These are phyloP conservation scores for Neolamprologus brichardi DNA, from an alignment of 2,113 vertebrate species.

Conservation along the genomic window DNA sequence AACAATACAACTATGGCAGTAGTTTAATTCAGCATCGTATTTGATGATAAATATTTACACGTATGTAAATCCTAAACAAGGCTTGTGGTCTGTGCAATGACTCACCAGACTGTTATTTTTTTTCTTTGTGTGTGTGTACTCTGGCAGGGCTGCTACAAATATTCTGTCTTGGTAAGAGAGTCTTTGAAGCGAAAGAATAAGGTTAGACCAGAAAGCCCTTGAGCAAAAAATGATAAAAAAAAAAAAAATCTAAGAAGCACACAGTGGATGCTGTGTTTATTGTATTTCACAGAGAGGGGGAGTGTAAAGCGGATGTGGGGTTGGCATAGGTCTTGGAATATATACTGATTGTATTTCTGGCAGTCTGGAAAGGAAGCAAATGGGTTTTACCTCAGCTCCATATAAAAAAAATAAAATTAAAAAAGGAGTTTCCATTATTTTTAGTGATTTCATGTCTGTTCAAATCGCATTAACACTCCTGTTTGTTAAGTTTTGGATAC, in stretches of 20 bases:
- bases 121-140: neutral
- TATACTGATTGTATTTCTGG: neutral
- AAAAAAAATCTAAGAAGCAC: neutral
- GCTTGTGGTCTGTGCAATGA: neutral
- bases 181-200: constrained; percentile 55
- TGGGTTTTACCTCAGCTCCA: neutral
- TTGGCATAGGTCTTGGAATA: neutral
- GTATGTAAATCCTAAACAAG: neutral
- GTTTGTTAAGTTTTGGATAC: neutral
- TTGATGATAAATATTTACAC: neutral
- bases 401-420: rapidly evolving
- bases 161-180: neutral
- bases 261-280: constrained; percentile 6
- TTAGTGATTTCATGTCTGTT: neutral
- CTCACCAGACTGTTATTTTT: neutral
- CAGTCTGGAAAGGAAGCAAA: neutral
- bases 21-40: neutral
- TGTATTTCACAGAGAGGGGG: constrained; percentile 13
- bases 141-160: neutral
- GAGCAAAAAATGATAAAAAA: constrained; percentile 2
- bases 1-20: neutral
- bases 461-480: neutral
- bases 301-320: neutral
- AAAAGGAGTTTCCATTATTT: neutral
- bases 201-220: constrained; percentile 46